A percentile compares a stretch with the other conserved stretches of the same genome.
Conservation (phyloP, 2,113 vertebrate genomes). For the Notothenia coriiceps region DNA sequence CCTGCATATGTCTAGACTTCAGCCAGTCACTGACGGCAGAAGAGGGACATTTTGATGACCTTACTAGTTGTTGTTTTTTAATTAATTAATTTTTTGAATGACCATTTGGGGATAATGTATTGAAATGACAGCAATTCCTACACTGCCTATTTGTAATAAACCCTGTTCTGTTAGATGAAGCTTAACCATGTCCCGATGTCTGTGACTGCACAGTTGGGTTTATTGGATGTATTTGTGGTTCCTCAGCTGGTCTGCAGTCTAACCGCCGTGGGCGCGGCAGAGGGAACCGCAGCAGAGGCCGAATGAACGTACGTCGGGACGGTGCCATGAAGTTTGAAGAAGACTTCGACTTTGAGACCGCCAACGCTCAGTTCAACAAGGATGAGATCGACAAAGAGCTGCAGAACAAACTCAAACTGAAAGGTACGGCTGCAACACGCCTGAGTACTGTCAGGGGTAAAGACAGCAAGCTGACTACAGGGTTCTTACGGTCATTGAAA, state of each 20-base stretch:
- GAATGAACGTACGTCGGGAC: conserved; percentile 90
- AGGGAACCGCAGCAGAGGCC: conserved; percentile 92
- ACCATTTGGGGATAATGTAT: background rate
- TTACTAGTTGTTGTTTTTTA: background rate
- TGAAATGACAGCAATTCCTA: background rate
- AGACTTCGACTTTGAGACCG: conserved; percentile 99
- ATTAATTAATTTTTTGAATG: too few relatives aligned
- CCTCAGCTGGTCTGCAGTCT: conserved; percentile 78
- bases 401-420: conserved; percentile 97
- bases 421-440: conserved; percentile 84
- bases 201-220: background rate
- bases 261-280: conserved; percentile 89
- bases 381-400: conserved; percentile 98
- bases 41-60: background rate
- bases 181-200: too few relatives aligned
- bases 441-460: background rate
- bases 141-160: too few relatives aligned
- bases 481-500: too few relatives aligned
- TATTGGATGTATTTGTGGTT: background rate
- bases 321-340: conserved; percentile 98
- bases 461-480: background rate
- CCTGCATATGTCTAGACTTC: background rate
- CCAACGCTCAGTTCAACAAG: conserved; percentile 98
- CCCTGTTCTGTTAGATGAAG: too few relatives aligned
- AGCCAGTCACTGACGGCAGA: background rate